Conservation (phyloP, 2,888 invertebrate species). For the Gisinianus flammeolus region DNA sequence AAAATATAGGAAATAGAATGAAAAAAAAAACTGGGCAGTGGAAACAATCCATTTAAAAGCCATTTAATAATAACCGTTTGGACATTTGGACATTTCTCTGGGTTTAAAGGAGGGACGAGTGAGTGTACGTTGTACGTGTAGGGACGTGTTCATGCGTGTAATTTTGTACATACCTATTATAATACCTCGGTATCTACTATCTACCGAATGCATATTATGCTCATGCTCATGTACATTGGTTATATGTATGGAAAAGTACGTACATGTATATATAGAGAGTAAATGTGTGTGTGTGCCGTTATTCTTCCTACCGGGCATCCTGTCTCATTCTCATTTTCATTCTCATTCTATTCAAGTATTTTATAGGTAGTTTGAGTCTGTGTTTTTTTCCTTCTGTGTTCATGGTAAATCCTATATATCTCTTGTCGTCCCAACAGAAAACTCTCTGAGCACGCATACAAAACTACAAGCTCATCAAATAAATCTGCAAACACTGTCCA, state of each 20-base stretch:
- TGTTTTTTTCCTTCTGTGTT: not conserved
- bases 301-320: not conserved
- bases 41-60: constrained; percentile 40
- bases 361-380: no score
- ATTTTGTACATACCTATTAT: not conserved
- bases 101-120: not conserved
- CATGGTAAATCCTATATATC: not conserved
- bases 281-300: not conserved
- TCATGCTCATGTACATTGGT: no score
- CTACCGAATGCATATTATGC: no score
- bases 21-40: constrained; percentile 24
- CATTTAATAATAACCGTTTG: constrained; percentile 34
- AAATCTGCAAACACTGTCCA: constrained; percentile 34
- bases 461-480: constrained; percentile 40
- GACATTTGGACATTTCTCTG: constrained; percentile 7
- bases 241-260: no score
- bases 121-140: not conserved
- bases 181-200: not conserved
- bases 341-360: no score
- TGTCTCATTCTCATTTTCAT: no score
- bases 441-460: no score
- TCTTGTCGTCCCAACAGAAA: not conserved
- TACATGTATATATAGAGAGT: no score
- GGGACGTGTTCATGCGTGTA: constrained; percentile 2
- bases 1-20: constrained; percentile 24